These are phyloP conservation scores for Thinocorus orbignyianus DNA, from an alignment of 2,113 vertebrate genomes.

Conservation along the genomic window DNA sequence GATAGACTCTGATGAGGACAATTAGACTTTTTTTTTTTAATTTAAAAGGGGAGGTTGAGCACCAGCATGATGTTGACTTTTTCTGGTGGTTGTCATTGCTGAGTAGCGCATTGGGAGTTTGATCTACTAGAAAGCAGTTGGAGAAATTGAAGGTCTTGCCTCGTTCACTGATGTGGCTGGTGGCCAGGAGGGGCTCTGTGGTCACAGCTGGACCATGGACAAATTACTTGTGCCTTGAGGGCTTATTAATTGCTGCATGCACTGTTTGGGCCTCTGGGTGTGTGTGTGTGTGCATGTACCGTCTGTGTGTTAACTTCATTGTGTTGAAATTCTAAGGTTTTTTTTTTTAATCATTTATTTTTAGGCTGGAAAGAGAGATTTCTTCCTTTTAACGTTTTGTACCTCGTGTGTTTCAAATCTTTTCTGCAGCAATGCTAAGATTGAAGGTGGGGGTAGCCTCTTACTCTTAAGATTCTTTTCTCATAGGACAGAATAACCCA, in stretches of 20 bases:
- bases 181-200: background rate
- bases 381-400: background rate
- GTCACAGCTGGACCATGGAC: background rate
- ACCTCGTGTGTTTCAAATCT: accelerated
- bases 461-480: background rate
- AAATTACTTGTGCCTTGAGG: background rate
- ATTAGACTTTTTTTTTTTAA: no score
- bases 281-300: background rate
- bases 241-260: background rate
- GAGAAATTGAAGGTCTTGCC: background rate
- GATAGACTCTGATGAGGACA: background rate
- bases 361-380: background rate
- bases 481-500: background rate
- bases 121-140: background rate
- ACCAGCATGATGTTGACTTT: accelerated
- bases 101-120: background rate
- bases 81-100: background rate
- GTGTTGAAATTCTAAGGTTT: background rate
- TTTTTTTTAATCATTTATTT: background rate
- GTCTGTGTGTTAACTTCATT: background rate
- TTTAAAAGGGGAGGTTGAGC: background rate
- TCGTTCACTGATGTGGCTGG: accelerated
- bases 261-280: background rate
- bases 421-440: background rate
- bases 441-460: background rate